Conservation (phyloP, 2,888 invertebrate species). For the Meiosimyza decipiens region DNA sequence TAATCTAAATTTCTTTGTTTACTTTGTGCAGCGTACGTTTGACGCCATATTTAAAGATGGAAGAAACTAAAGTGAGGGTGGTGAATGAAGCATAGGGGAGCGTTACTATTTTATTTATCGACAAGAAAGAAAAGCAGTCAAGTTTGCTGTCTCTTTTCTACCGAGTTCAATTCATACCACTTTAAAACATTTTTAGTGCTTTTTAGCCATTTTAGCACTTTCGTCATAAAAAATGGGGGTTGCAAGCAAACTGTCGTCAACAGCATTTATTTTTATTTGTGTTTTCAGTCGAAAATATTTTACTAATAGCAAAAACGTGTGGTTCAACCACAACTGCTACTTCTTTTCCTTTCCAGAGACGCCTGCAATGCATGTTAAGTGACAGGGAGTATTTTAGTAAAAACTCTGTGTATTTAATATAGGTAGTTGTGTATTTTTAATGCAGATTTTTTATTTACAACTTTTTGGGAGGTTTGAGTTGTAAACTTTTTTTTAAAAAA, state of each 20-base stretch:
- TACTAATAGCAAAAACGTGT: conserved; percentile 24
- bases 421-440: conserved; percentile 54
- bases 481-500: too few species aligned
- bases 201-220: conserved; percentile 27
- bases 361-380: too few species aligned
- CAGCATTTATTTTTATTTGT: conserved; percentile 13
- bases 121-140: conserved; percentile 6
- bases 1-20: conserved; percentile 5
- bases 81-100: too few species aligned
- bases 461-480: neutral
- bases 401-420: conserved; percentile 47
- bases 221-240: conserved; percentile 31
- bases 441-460: conserved; percentile 44
- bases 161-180: neutral
- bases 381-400: conserved; percentile 10
- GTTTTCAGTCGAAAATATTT: conserved; percentile 3
- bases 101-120: neutral
- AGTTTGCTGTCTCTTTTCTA: neutral
- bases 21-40: neutral
- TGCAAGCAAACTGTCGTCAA: conserved; percentile 16
- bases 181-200: conserved; percentile 2
- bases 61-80: neutral
- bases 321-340: conserved; percentile 1
- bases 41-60: neutral
- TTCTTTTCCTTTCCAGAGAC: neutral